Evolutionary conservation across 2,888 invertebrate genomes (phyloP), one percentile per base, ranked within the genome.

Genomic region (Hirudinaria manillensis): DNA sequence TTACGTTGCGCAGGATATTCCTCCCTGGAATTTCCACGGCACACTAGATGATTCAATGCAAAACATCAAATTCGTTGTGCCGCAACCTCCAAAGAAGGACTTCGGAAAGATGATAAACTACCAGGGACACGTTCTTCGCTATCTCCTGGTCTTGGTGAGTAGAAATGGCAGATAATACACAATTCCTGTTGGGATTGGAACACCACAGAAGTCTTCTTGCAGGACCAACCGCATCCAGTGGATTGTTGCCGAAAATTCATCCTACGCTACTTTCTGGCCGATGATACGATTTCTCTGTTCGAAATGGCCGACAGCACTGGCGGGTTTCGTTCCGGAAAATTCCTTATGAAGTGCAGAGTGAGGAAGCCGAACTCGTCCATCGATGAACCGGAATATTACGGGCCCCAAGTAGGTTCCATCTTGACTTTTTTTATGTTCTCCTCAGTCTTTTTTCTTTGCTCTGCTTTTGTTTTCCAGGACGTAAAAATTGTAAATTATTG

Each of bases 31-130:
- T 34, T 70, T 32, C 21, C 61, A 70, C 38, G 70, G 74, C 16
- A 68, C 90, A 21, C 88, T 91, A 2, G 92, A 92, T 83, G 93
- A 93, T 82, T 90, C 92, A 0, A 84, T 92, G 45, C 89, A 90
- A 81, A 90, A 90, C 29, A 91, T 91, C 82, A 87, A 89, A 80
- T 89, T 90, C 0, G 87, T 92, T 73, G 83, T 90, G 55, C 91
- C 91, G 4, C 90, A 90, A 81, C 88, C 90, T 0, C 91, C 91
- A 0, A 90, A 89, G 82, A 90, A 91, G 83, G 91, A 92, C 83
- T 87, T 91, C 78, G 88, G 92, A 79, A 90, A 90, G 82, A 90
- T 91, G 84, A 87, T 92, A 75, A 87, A 90, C 36, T 92, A 93
- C 84, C 90, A 85, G 77, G 84, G 85, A 81, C 83, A 83, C 87